Evolutionary conservation across 2,797 vertebrate species (phyloP).

Genomic region (Enteromius mattozi): DNA sequence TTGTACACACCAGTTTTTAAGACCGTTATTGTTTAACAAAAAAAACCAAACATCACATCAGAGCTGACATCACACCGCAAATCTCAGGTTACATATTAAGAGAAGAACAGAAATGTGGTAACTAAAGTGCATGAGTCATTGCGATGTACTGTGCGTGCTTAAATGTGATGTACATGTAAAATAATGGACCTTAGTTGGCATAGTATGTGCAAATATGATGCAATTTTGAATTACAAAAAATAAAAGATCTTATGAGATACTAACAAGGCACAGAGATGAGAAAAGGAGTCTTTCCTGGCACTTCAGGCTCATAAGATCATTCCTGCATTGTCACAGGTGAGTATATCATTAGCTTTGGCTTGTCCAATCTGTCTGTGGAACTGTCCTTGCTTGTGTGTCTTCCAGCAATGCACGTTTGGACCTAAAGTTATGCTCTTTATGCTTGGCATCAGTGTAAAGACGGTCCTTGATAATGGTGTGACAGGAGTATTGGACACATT

Average conservation of each 20-base stretch:
- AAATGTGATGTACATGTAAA: constrained; percentile 33
- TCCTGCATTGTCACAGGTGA: constrained; percentile 81
- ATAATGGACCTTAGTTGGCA: constrained; percentile 28
- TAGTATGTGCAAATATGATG: constrained; percentile 50
- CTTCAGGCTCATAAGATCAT: constrained; percentile 56
- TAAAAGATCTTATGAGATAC: not conserved
- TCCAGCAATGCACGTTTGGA: constrained; percentile 83
- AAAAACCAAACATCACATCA: not conserved
- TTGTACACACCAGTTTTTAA: constrained; percentile 1
- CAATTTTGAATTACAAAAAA: constrained; percentile 30
- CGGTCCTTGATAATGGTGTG: constrained; percentile 78
- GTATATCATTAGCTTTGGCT: constrained; percentile 78
- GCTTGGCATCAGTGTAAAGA: constrained; percentile 85
- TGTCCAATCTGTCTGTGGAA: constrained; percentile 88
- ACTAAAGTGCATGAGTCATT: constrained; percentile 56
- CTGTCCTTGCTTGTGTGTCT: constrained; percentile 86
- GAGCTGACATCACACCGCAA: not conserved
- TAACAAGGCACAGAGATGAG: constrained; percentile 52
- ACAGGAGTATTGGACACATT: constrained; percentile 86
- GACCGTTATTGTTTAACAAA: not conserved
- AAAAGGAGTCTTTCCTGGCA: not conserved
- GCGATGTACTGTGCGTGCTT: constrained; percentile 14
- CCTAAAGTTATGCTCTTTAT: constrained; percentile 88
- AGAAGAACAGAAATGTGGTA: constrained; percentile 25
- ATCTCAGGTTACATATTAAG: not conserved